These are phyloP conservation scores for Lota lota DNA, from an alignment of 2,113 vertebrate genomes.

Conservation along the genomic window DNA sequence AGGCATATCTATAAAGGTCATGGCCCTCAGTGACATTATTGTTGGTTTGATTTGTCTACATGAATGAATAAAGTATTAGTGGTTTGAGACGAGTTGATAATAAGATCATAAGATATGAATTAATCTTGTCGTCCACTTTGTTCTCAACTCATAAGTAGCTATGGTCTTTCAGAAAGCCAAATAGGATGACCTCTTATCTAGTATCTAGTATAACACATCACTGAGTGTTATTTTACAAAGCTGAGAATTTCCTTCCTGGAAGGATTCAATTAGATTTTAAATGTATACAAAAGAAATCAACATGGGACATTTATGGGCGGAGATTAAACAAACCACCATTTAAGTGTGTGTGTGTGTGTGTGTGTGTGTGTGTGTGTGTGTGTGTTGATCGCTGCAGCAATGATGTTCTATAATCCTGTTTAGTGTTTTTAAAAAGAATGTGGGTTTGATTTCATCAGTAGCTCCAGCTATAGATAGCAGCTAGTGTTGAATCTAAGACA, in stretches of 20 bases:
- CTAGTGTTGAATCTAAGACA: background rate
- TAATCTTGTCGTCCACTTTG: constrained; percentile 18
- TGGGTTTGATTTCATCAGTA: constrained; percentile 3
- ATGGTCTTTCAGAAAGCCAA: too few relatives aligned
- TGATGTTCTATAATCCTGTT: background rate
- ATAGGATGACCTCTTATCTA: too few relatives aligned
- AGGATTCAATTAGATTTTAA: too few relatives aligned
- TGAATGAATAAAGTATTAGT: constrained; percentile 44
- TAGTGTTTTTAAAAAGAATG: background rate
- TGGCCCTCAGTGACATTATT: too few relatives aligned
- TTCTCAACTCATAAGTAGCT: background rate
- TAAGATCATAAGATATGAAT: constrained; percentile 49
- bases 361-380: background rate
- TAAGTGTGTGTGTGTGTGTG: constrained; percentile 1
- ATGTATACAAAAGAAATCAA: too few relatives aligned
- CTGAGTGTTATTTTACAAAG: too few relatives aligned
- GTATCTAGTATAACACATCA: too few relatives aligned
- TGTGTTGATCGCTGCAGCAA: background rate
- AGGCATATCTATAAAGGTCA: too few relatives aligned
- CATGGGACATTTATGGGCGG: too few relatives aligned
- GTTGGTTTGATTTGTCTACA: constrained; percentile 34
- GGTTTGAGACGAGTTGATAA: constrained; percentile 39
- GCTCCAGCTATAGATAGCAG: constrained; percentile 1
- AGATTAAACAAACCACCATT: background rate
- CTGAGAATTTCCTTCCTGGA: too few relatives aligned